Conservation (phyloP, 1,140 invertebrate species). For the Melitaea cinxia region DNA sequence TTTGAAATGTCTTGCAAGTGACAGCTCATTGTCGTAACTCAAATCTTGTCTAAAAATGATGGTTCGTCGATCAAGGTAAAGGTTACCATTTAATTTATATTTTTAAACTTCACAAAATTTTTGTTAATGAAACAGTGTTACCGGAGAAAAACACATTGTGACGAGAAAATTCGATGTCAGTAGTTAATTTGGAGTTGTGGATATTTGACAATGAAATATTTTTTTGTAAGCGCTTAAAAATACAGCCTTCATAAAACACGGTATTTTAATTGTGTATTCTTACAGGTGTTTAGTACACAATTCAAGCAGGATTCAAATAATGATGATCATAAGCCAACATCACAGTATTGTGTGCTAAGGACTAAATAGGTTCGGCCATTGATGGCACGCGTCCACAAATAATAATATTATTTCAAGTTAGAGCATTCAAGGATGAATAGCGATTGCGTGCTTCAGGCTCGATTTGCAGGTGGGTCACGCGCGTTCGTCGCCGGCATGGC, state of each 20-base stretch:
- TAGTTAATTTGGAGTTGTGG: neutral
- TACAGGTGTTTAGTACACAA: neutral
- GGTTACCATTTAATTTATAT: constrained; percentile 14
- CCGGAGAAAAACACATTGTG: neutral
- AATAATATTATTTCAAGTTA: constrained; percentile 59
- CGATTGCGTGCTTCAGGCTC: constrained; percentile 59
- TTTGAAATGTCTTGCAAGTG: constrained; percentile 8
- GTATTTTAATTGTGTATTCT: neutral
- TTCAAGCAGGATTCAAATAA: neutral
- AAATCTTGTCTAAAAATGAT: constrained; percentile 16
- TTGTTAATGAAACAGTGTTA: neutral
- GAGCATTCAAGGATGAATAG: constrained; percentile 70
- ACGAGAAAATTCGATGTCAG: too few species aligned
- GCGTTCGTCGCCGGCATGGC: constrained; percentile 59
- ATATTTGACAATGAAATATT: too few species aligned
- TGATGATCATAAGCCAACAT: constrained; percentile 23
- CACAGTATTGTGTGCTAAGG: constrained; percentile 33
- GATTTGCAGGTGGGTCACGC: constrained; percentile 71
- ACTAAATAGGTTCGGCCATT: constrained; percentile 31
- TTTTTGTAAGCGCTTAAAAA: too few species aligned
- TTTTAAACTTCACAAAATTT: neutral
- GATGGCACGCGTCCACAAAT: constrained; percentile 53
- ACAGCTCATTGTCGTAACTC: constrained; percentile 24
- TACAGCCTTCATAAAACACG: too few species aligned
- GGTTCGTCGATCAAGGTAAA: constrained; percentile 18